Conservation (phyloP, 2,113 vertebrate species). For the Serinus canaria region DNA sequence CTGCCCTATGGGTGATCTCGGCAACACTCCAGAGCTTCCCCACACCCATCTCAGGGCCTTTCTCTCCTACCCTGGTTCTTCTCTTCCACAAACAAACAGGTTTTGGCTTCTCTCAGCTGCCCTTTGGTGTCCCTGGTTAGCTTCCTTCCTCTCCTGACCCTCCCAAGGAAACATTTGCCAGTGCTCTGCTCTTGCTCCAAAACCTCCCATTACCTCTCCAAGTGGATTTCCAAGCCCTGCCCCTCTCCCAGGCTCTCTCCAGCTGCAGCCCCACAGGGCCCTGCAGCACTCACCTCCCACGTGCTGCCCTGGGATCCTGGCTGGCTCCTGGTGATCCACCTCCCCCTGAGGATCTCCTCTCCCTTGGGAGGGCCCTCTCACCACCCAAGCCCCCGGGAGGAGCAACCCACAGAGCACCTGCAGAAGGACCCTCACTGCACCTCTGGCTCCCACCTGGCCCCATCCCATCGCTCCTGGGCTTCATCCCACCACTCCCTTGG, state of each 20-base stretch:
- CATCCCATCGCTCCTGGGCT: not conserved
- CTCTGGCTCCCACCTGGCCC: not conserved
- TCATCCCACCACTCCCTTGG: not conserved
- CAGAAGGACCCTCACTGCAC: accelerated
- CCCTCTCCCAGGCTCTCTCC: not conserved
- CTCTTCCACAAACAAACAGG: not conserved
- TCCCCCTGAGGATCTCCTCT: not conserved
- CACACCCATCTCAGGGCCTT: not conserved
- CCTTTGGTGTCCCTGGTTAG: not conserved
- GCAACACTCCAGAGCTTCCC: not conserved
- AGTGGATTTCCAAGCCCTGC: accelerated
- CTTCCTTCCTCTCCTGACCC: not conserved
- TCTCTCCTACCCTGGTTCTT: not conserved
- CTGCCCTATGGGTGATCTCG: not conserved
- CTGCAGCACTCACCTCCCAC: accelerated
- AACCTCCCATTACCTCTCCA: not conserved
- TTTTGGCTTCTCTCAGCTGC: not conserved
- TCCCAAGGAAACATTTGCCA: not conserved
- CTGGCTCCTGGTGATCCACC: not conserved
- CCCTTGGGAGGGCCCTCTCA: not conserved
- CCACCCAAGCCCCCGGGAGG: not conserved
- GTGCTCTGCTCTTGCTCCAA: not conserved
- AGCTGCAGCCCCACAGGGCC: not conserved
- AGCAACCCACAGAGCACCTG: not conserved
- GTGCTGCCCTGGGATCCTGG: accelerated